These are phyloP conservation scores for Emys orbicularis DNA, from an alignment of 2,797 vertebrate genomes.

Conservation along the genomic window DNA sequence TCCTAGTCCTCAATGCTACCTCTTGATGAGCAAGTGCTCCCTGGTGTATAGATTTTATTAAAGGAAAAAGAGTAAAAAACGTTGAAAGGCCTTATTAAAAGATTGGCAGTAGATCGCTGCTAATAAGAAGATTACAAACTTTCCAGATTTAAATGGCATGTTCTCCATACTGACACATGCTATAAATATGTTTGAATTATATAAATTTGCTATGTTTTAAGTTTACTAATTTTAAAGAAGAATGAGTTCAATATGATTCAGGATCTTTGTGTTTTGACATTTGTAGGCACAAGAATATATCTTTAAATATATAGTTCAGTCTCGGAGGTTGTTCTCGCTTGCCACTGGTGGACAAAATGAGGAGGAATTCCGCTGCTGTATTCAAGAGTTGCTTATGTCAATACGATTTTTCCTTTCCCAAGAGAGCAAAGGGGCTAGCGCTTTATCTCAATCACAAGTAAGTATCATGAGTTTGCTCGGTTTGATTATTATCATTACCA, in stretches of 20 bases:
- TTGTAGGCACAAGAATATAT: conserved; percentile 97
- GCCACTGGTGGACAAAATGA: conserved; percentile 97
- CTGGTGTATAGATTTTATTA: not conserved
- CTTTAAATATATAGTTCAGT: conserved; percentile 99
- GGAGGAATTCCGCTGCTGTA: conserved; percentile 96
- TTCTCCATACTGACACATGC: not conserved
- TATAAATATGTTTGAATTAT: not conserved
- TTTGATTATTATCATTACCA: not conserved
- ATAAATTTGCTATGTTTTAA: not conserved
- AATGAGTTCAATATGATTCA: not conserved
- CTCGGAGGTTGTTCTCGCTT: conserved; percentile 93
- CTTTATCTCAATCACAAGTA: conserved; percentile 95
- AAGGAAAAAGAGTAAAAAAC: not conserved
- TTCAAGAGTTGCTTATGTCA: conserved; percentile 98
- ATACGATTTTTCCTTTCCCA: conserved; percentile 97
- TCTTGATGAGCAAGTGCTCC: not conserved
- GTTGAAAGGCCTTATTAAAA: not conserved
- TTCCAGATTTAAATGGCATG: not conserved
- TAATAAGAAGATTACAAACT: not conserved
- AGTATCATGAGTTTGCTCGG: not conserved
- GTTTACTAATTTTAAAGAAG: not conserved
- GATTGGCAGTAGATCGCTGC: not conserved
- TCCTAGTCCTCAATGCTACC: not conserved
- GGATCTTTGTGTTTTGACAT: conserved; percentile 17
- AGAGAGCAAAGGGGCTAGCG: conserved; percentile 90